Evolutionary conservation across 2,797 vertebrate species (phyloP), one percentile per base, ranked within the genome.

Genomic region (Urophycis tenuis): DNA sequence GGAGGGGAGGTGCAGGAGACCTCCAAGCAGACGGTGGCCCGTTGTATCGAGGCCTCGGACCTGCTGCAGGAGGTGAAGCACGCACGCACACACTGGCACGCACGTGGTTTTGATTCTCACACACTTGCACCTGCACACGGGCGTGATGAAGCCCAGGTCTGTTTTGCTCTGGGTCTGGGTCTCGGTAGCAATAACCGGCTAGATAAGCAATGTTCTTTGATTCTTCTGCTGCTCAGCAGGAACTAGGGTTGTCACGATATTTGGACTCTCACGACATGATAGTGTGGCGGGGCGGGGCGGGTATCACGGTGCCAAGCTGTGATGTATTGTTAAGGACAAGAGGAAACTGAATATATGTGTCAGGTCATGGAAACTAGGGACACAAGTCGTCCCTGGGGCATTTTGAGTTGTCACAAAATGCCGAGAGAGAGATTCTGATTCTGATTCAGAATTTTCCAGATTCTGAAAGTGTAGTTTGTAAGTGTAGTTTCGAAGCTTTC

Each of bases 1-100:
- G 95, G 96, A 0, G 95, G 96, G 2, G 96, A 97, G 71, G 95
- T 96, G 34, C 95, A 97, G 84, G 96, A 97, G 88, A 97, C 95
- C 0, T 96, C 96, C 19, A 97, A 97, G 89, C 96, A 97, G 87
- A 95, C 95, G 3, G 95, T 97, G 86, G 96, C 96, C 1, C 60
- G 96, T 96, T 0, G 96, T 96, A 88, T 95, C 25, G 14, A 96
- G 82, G 94, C 45, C n/a, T 74, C 96, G 0, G 90, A 91, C 77
- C 84, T 91, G 1, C 85, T 91, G 80, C 90, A 91, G 81, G 90
- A 91, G 88, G 90, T 91, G 79, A 70, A 12, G 12, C 36, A 32
- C 25, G 15, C 31, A 67, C n/a, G n/a, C 22, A 72, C 45, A 39
- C 60, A 70, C 64, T 11, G 69, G 34, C 29, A 30, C n/a, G 67